Evolutionary conservation across 2,797 vertebrate genomes (phyloP).

Genomic region (Rhyacichthys aspro): DNA sequence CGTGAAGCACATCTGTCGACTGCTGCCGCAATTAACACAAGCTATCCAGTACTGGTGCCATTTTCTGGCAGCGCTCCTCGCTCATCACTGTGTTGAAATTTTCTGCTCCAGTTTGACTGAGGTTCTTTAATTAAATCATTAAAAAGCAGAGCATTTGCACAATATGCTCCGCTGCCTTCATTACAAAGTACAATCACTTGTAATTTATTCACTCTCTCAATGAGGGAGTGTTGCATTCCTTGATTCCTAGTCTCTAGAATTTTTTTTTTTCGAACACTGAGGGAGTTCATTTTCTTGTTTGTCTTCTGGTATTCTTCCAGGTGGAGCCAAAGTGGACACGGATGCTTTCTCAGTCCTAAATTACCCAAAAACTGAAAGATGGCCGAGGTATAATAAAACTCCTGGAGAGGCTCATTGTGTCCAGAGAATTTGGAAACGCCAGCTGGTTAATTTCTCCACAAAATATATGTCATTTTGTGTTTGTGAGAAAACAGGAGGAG

Average conservation of each 20-base stretch:
- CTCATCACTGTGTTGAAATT: conserved; percentile 66
- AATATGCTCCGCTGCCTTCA: conserved; percentile 77
- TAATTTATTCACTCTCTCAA: conserved; percentile 75
- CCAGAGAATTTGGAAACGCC: conserved; percentile 12
- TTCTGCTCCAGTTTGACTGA: conserved; percentile 73
- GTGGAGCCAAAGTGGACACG: conserved; percentile 37
- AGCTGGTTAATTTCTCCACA: conserved; percentile 2
- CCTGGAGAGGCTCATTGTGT: conserved; percentile 18
- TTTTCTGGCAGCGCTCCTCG: conserved; percentile 51
- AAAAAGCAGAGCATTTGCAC: conserved; percentile 75
- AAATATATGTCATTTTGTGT: conserved; percentile 5
- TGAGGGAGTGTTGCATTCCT: conserved; percentile 46
- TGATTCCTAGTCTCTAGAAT: conserved; percentile 33
- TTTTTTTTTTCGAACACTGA: conserved; percentile 19
- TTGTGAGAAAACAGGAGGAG: neutral
- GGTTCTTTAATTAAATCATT: conserved; percentile 82
- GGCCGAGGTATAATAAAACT: conserved; percentile 20
- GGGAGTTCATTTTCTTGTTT: conserved; percentile 21
- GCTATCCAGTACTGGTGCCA: conserved; percentile 39
- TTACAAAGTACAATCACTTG: conserved; percentile 70
- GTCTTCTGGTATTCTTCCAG: conserved; percentile 39
- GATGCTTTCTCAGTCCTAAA: conserved; percentile 39
- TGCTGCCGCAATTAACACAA: conserved; percentile 67
- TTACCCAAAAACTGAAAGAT: conserved; percentile 43
- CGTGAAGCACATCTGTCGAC: conserved; percentile 75